Conservation (phyloP, 2,797 vertebrate genomes). For the Cyprinodon diabolis region DNA sequence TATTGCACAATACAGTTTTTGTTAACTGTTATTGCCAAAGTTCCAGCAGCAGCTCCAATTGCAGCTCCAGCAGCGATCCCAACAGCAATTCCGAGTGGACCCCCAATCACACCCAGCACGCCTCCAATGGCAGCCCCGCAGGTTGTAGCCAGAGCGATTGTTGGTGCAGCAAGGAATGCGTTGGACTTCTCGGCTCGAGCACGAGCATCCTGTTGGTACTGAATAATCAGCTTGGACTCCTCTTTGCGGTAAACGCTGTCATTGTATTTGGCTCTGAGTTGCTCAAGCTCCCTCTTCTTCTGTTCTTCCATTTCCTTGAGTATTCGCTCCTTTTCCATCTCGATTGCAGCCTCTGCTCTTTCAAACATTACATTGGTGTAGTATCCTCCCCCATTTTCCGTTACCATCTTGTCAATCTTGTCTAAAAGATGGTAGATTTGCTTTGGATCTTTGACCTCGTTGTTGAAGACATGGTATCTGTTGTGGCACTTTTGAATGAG, state of each 20-base stretch:
- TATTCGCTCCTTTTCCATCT: slow-evolving; percentile 47
- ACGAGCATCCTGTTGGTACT: slow-evolving; percentile 45
- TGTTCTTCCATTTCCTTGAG: slow-evolving; percentile 35
- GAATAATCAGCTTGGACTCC: slow-evolving; percentile 29
- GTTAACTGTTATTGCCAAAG: slow-evolving; percentile 25
- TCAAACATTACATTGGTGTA: slow-evolving; percentile 61
- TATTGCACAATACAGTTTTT: slow-evolving; percentile 46
- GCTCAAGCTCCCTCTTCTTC: slow-evolving; percentile 35
- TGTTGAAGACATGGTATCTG: slow-evolving; percentile 61
- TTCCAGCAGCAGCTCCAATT: slow-evolving; percentile 45
- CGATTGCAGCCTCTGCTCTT: slow-evolving; percentile 53
- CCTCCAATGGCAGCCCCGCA: slow-evolving; percentile 51
- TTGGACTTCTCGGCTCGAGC: slow-evolving; percentile 45
- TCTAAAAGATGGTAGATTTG: slow-evolving; percentile 50
- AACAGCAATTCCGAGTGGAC: slow-evolving; percentile 39
- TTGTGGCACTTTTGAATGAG: slow-evolving; percentile 31
- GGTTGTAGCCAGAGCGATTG: slow-evolving; percentile 8
- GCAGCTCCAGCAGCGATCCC: slow-evolving; percentile 52
- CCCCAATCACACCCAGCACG: slow-evolving; percentile 34
- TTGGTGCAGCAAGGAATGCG: slow-evolving; percentile 17
- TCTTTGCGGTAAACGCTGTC: not conserved
- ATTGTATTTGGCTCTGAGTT: slow-evolving; percentile 20
- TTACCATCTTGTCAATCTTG: slow-evolving; percentile 55
- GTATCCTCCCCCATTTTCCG: slow-evolving; percentile 22
- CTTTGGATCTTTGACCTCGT: slow-evolving; percentile 50